Evolutionary conservation across 2,113 vertebrate genomes (phyloP).

Genomic region (Chloropsis hardwickii): DNA sequence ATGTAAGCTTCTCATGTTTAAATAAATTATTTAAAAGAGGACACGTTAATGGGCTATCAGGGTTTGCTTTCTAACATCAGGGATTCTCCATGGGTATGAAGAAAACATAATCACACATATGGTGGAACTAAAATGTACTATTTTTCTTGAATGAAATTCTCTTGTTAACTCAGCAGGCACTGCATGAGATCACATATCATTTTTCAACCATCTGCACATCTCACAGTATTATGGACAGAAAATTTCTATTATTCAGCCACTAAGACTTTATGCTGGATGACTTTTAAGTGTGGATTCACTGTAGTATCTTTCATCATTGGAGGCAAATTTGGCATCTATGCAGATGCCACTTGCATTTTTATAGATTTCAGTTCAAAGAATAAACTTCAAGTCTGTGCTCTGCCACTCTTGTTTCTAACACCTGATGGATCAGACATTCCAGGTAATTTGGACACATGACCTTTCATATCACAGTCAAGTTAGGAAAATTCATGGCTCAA

Average conservation of each 20-base stretch:
- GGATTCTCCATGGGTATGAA: conserved; percentile 40
- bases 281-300: background rate
- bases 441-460: background rate
- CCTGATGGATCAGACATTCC: background rate
- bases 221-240: conserved; percentile 32
- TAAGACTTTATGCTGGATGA: conserved; percentile 26
- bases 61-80: conserved; percentile 47
- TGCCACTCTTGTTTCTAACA: background rate
- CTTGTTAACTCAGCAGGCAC: conserved; percentile 71
- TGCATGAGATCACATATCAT: conserved; percentile 41
- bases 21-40: background rate
- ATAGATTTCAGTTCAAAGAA: background rate
- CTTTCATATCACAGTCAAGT: background rate
- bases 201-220: conserved; percentile 63
- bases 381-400: background rate
- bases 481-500: background rate
- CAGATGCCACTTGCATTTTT: background rate
- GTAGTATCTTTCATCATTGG: background rate
- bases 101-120: conserved; percentile 65
- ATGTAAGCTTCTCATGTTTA: background rate
- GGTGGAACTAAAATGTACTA: conserved; percentile 50
- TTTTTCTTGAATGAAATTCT: conserved; percentile 59
- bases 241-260: conserved; percentile 13
- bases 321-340: background rate
- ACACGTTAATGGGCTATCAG: conserved; percentile 13